A percentile compares a stretch with the other conserved stretches of the same genome.
Evolutionary conservation across 2,888 invertebrate species (phyloP).

Genomic region (Julus scandinavius): DNA sequence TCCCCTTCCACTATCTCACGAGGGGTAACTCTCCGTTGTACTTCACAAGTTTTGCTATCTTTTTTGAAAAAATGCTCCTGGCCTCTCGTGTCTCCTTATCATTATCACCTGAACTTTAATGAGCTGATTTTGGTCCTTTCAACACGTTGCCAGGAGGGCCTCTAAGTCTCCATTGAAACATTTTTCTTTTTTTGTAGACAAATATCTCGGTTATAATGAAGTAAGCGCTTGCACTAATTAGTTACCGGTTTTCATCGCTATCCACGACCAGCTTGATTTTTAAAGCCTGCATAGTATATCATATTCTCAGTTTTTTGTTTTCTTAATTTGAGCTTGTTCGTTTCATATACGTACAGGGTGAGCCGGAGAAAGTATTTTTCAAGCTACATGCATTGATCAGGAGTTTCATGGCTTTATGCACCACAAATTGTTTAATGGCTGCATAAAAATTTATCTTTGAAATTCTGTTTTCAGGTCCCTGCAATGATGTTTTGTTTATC

Average conservation of each 20-base stretch:
- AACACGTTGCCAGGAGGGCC: background rate
- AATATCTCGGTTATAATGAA: background rate
- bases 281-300: background rate
- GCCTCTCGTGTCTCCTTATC: background rate
- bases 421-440: background rate
- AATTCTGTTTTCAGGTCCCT: background rate
- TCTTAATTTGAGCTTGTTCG: too few species aligned
- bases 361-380: too few species aligned
- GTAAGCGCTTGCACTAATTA: background rate
- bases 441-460: background rate
- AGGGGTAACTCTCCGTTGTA: background rate
- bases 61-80: background rate
- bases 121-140: slow-evolving; percentile 29
- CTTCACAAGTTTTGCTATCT: slow-evolving; percentile 16
- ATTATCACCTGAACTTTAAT: slow-evolving; percentile 42
- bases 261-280: background rate
- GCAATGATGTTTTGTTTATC: background rate
- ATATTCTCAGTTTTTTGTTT: background rate
- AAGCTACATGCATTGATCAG: too few species aligned
- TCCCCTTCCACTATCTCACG: background rate
- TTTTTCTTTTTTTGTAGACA: background rate
- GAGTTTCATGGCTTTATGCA: too few species aligned
- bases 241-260: slow-evolving; percentile 6
- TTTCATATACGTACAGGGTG: too few species aligned
- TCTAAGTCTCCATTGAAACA: background rate